A percentile compares a stretch with the other conserved stretches of the same genome.
These are phyloP conservation scores for Dasysyrphus tricinctus DNA, from an alignment of 2,888 invertebrate species.

Conservation along the genomic window DNA sequence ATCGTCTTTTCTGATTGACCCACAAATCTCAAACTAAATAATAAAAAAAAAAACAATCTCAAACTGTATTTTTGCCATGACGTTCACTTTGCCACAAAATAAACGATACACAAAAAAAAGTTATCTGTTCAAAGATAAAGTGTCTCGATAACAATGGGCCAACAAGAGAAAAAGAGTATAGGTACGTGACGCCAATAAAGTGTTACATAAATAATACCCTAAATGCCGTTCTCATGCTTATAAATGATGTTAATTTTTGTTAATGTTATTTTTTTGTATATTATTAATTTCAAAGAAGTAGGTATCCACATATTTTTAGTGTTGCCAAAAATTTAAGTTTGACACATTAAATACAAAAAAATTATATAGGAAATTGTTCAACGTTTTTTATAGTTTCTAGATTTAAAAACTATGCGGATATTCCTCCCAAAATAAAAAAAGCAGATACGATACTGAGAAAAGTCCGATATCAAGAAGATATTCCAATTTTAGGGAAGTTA, in stretches of 20 bases:
- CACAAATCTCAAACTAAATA: slow-evolving; percentile 45
- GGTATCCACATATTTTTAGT: not conserved
- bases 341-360: no score
- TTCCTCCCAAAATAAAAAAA: no score
- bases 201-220: slow-evolving; percentile 64
- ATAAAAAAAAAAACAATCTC: slow-evolving; percentile 1
- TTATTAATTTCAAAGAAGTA: slow-evolving; percentile 34
- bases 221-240: slow-evolving; percentile 58
- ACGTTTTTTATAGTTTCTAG: no score
- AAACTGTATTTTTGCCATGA: slow-evolving; percentile 33
- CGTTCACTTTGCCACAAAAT: slow-evolving; percentile 48
- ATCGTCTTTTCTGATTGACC: slow-evolving; percentile 37
- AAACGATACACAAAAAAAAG: not conserved
- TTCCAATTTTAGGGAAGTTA: no score
- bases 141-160: slow-evolving; percentile 47
- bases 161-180: not conserved
- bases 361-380: no score
- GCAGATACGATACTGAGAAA: no score
- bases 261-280: slow-evolving; percentile 38
- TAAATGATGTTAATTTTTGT: slow-evolving; percentile 55
- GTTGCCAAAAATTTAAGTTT: not conserved
- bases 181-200: slow-evolving; percentile 59
- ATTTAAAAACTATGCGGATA: no score
- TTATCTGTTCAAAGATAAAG: slow-evolving; percentile 37
- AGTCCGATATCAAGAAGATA: no score